Evolutionary conservation across 2,888 invertebrate species (phyloP), one percentile per base, ranked within the genome.

Genomic region (Drosophila barbarae): DNA sequence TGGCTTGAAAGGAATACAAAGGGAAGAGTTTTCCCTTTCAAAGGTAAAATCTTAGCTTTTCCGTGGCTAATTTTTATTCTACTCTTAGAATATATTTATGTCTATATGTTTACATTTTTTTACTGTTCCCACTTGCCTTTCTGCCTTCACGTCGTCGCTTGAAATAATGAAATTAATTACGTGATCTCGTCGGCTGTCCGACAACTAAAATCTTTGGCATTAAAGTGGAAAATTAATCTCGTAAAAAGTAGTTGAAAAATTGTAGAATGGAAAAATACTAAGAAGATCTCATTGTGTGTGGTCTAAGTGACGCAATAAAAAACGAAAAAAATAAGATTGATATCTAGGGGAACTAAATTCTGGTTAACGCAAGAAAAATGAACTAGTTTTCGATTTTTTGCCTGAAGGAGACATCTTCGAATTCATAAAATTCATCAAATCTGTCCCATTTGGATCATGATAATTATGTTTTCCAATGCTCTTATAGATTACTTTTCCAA

Each of bases 111-210:
- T 15, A 23, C 2, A 30, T 13, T 15, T 15, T 7, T 30, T 46
- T 4, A n/a, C 12, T 26, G 5, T 30, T 32, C 26, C 18, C n/a
- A 46, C 39, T 38, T 35, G 15, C 10, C 39, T 49, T 47, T 61
- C 21, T 21, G 39, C 32, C 39, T 26, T 39, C 28, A 9, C 34
- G 12, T 21, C 57, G 71, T 73, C 41, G 46, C 34, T 41, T 55
- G 51, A 72, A 49, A 35, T 76, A 72, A 76, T 82, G 35, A 70
- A 80, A 73, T 80, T 71, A 66, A 72, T 83, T 83, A 83, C 78
- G 78, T 83, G 81, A 74, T 72, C 46, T 30, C 39, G 42, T 38
- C 56, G n/a, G n/a, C 36, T 36, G 39, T 46, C 18, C 21, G 38
- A 49, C 39, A 49, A 28, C 15, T 23, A 50, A 51, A 68, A 68